Base-by-base conservation (phyloP, 2,797 vertebrate species). In the Antennarius maculatus region DNA sequence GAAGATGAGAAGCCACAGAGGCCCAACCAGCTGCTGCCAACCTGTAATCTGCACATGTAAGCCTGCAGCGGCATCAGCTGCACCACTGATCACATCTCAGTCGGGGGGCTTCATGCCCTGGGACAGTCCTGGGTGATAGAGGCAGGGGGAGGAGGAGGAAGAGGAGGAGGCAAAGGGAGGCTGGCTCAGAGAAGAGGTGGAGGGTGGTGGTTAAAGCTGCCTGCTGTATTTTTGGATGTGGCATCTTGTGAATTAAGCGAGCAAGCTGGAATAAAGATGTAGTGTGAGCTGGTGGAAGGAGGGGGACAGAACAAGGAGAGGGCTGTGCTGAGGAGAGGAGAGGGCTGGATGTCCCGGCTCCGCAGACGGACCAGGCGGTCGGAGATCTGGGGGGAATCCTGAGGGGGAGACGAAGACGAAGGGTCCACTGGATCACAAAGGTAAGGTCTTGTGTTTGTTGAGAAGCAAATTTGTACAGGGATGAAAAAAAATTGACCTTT, bases 211-310 rank as follows among this genome's bases (percentile, higher is more conserved):
- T 72, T 61, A 66, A 31, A 63, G 59, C 79, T 66, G 80, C 80
- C 82, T 71, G 86, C 82, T 84, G 70, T 92, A 92, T 94, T 93
- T 93, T 91, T 88, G 91, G 90, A 92, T 86, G 86, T 86, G 86
- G 89, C 82, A 89, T 84, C 91, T 91, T 83, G 84, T 90, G 91
- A 93, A 89, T 91, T 88, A 89, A 91, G 82, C 59, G 65, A 89
- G 80, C 77, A 61, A 80, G 86, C 82, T 84, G 90, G 88, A 91
- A 93, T 94, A 94, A 94, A 93, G 93, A 94, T 94, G 92, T 92
- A 94, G 93, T 94, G 92, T 94, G 91, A 91, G 88, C 81, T 69
- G 72, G 66, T 78, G 79, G 72, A 78, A 76, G 71, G 73, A 74
- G 82, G 82, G 77, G 80, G 77, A 63, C 75, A 84, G 91, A 93